Conservation (phyloP, 2,797 vertebrate species). For the Huso huso region DNA sequence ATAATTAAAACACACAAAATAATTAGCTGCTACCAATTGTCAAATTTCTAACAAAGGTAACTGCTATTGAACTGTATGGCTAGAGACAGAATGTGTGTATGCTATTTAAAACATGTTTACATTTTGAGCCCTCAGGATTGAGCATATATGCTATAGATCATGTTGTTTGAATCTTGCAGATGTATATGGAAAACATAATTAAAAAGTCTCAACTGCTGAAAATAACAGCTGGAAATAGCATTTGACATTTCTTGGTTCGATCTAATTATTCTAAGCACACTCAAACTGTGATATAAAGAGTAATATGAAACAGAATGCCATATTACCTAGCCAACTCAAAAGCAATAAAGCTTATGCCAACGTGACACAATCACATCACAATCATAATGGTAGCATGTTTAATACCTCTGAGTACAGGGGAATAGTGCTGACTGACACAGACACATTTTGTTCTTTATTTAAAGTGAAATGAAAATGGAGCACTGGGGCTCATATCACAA, state of each 20-base stretch:
- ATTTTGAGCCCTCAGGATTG: too few species aligned
- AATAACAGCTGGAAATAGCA: conserved; percentile 71
- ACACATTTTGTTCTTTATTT: conserved; percentile 81
- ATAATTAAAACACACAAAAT: too few species aligned
- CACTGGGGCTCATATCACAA: conserved; percentile 70
- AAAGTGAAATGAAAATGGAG: conserved; percentile 75
- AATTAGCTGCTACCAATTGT: too few species aligned
- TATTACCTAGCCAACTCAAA: conserved; percentile 68
- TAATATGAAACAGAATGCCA: conserved; percentile 77
- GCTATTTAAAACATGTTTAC: too few species aligned
- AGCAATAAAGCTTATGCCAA: conserved; percentile 77
- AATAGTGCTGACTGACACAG: conserved; percentile 76
- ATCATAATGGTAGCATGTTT: conserved; percentile 76
- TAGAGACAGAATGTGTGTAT: too few species aligned
- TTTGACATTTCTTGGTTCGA: conserved; percentile 75
- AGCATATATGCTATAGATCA: not conserved
- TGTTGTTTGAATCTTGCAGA: not conserved
- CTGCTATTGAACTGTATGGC: too few species aligned
- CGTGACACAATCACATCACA: conserved; percentile 78
- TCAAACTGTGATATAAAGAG: conserved; percentile 76
- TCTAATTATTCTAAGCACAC: conserved; percentile 81
- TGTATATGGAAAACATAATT: conserved; percentile 2
- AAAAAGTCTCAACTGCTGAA: conserved; percentile 33
- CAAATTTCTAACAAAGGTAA: too few species aligned
- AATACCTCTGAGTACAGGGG: conserved; percentile 68